Base-by-base conservation (phyloP, 2,113 vertebrate genomes). In the Meleagris gallopavo region DNA sequence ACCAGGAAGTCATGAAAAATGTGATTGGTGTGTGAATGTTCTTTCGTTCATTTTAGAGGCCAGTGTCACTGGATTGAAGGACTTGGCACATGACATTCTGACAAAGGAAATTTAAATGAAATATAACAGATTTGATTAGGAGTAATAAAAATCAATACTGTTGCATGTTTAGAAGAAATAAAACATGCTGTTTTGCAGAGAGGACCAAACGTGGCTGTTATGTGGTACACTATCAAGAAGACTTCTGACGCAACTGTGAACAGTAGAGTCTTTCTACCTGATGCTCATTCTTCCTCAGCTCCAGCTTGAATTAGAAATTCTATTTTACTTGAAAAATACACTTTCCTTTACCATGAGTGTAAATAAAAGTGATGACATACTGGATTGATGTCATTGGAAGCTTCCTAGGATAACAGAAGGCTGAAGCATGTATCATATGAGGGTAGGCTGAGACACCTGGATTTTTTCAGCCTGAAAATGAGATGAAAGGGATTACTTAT, bases 81-180 rank as follows among this genome's bases (percentile, higher is more conserved):
- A 80, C 50, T 61, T 9, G 67, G 13, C 5, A 45, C 1, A 40
- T 36, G 20, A 46, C 88, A 72, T 50, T 70, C 22, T 71, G 57
- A 70, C 9, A 74, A 85, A 85, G 3, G 19, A 71, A 89, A 70
- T 54, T 9, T 4, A 22, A 64, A 64, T 38, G 61, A 40, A 29
- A 29, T 54, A 54, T 8, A 77, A 50, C 10, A 52, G 25, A 18
- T 4, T 32, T 16, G 10, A 74, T 43, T 38, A 34, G 8, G 5
- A 34, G 11, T 1, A 3, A 7, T 8, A 15, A 25, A 40, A 13
- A 14, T 2, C 3, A 48, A 19, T 2, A 1, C 4, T 64, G 13
- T 27, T 86, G 4, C 4, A 20, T 81, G 6, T 25, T 77, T 69
- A 80, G 41, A 32, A 46, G 25, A 87, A 86, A 76, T 66, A 22